phyloP scores from a whole-genome alignment of 2,888 invertebrate genomes.

The Nomada hirtipes region DNA sequence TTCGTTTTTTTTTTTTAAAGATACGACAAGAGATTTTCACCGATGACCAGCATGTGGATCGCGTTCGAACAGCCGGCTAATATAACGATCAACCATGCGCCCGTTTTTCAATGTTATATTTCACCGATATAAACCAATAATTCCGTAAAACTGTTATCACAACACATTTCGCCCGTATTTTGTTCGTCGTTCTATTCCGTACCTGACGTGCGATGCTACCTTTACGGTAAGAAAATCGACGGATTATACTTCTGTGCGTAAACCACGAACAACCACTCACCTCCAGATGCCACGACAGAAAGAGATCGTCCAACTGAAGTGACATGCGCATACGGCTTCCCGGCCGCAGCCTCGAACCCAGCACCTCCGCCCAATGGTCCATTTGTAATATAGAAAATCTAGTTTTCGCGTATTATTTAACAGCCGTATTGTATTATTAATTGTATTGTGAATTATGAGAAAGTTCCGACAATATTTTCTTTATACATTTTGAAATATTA shows the following conservation, averaged over 20 bases:
- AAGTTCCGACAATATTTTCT: background rate
- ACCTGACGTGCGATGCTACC: constrained; percentile 76
- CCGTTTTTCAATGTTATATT: constrained; percentile 50
- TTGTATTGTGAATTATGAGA: background rate
- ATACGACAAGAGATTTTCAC: constrained; percentile 13
- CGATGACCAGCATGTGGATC: constrained; percentile 48
- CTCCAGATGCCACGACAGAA: constrained; percentile 84
- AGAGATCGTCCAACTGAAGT: constrained; percentile 81
- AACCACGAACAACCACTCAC: constrained; percentile 82
- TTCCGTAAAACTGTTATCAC: constrained; percentile 75
- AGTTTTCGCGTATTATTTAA: constrained; percentile 1
- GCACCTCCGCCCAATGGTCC: constrained; percentile 73
- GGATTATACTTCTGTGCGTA: constrained; percentile 74
- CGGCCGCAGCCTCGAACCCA: constrained; percentile 73
- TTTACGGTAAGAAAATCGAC: constrained; percentile 66
- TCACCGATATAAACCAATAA: constrained; percentile 42
- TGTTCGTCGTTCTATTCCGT: constrained; percentile 72
- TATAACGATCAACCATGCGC: constrained; percentile 63
- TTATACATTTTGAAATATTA: background rate
- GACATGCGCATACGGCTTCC: constrained; percentile 82
- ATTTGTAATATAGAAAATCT: constrained; percentile 27
- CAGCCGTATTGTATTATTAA: background rate
- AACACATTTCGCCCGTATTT: constrained; percentile 69
- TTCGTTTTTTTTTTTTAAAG: background rate
- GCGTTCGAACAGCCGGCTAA: constrained; percentile 58